Evolutionary conservation across 2,888 invertebrate genomes (phyloP), one percentile per base, ranked within the genome.

Genomic region (Arrhopalites spinosus): DNA sequence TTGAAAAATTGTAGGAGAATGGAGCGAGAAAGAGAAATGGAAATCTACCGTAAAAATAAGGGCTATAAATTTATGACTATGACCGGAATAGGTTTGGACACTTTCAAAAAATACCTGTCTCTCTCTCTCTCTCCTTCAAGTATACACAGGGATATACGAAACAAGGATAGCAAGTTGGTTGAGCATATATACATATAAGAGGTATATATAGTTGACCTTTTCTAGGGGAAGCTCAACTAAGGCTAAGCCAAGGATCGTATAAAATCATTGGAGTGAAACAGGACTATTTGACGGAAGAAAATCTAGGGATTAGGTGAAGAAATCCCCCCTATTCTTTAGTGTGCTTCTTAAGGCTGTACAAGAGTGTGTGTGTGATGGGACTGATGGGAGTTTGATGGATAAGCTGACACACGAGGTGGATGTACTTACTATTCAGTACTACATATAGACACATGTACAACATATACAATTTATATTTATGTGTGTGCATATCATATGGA

Each of bases 31-130:
- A 72, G 43, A 63, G 72, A 63, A 72, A 63, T 47, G 63, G 72
- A 73, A 75, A 70, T 59, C 64, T 64, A 73, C 64, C 66, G 66
- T 69, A 70, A 69, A 75, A 70, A 75, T 75, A 70, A 70, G 50
- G 50, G 63, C 63, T 63, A 75, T 69, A 75, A 75, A 75, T 75
- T 75, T 75, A 67, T 75, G 72, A 72, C 72, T 25, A 59, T 72
- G 61, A 61, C 72, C 23, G 61, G 50, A 72, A 45, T 72, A 63
- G 64, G 30, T 50, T 50, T 50, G n/a, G 43, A 20, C 17, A 64
- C 36, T n/a, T 30, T 27, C 20, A 27, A 29, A 30, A 59, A 59
- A 36, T 70, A 70, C 70, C 70, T 70, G 70, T 56, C 25, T 27
- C 59, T 25, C 25, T 59, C 30, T 30, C 36, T 36, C 36, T 66